A percentile compares a stretch with the other conserved stretches of the same genome.
Evolutionary conservation across 2,113 vertebrate species (phyloP).

Genomic region (Takifugu bimaculatus): DNA sequence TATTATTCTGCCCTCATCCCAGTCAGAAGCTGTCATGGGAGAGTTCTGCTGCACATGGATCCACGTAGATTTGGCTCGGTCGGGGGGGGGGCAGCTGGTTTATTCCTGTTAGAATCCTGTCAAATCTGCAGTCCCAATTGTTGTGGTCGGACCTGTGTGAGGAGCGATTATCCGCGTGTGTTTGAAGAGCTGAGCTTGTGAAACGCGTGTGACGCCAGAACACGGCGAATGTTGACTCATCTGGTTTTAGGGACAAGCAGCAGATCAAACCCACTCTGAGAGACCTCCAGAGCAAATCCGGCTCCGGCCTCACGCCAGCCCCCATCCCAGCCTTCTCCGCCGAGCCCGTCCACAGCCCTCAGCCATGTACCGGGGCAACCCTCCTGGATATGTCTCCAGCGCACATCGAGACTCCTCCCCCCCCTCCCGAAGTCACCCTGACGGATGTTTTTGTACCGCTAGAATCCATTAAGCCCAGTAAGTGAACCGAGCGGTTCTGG

Average conservation of each 20-base stretch:
- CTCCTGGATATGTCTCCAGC: constrained; percentile 50
- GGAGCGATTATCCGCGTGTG: no score
- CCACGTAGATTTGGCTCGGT: background rate
- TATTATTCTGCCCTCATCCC: background rate
- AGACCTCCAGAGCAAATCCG: constrained; percentile 87
- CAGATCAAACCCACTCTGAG: constrained; percentile 86
- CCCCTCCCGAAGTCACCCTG: constrained; percentile 76
- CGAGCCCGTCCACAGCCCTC: constrained; percentile 57
- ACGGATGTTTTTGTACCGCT: constrained; percentile 87
- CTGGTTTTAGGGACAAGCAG: constrained; percentile 84
- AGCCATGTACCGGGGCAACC: constrained; percentile 39
- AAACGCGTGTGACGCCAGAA: background rate
- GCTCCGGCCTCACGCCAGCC: constrained; percentile 34
- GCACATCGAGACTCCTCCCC: constrained; percentile 33
- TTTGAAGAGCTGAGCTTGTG: no score
- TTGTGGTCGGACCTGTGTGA: no score
- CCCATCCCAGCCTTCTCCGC: constrained; percentile 51
- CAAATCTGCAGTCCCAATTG: no score
- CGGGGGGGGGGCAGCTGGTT: no score
- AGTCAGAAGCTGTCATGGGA: no score
- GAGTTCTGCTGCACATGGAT: background rate
- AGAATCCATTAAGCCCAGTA: constrained; percentile 97
- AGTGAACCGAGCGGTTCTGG: constrained; percentile 49
- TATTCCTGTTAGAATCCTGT: no score
- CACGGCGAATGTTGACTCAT: background rate